phyloP scores from a whole-genome alignment of 2,888 invertebrate genomes.

The Phaonia tiefii region DNA sequence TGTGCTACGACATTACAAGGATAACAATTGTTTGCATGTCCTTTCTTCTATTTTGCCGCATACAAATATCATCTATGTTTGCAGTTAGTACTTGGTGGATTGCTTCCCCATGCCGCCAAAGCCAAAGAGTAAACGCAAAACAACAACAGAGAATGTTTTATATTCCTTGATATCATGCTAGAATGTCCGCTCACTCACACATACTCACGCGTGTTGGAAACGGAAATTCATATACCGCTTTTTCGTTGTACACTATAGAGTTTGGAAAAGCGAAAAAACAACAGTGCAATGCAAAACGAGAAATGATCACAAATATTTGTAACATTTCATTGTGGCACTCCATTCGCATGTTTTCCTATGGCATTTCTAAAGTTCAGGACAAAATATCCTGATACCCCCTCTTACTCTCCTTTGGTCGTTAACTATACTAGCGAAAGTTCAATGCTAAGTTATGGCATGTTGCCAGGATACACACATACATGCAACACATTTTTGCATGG shows the following conservation, averaged over 20 bases:
- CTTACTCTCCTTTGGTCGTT: too few species aligned
- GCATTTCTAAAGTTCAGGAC: background rate
- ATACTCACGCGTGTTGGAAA: background rate
- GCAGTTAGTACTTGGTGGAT: background rate
- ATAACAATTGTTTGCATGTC: constrained; percentile 45
- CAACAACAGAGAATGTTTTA: background rate
- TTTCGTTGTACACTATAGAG: constrained; percentile 10
- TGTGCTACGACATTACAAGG: constrained; percentile 45
- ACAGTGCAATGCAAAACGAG: background rate
- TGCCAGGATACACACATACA: constrained; percentile 32
- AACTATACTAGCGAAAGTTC: too few species aligned
- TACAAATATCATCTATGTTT: too few species aligned
- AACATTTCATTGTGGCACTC: constrained; percentile 35
- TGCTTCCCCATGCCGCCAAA: constrained; percentile 9
- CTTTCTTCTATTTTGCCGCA: too few species aligned
- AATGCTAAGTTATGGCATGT: constrained; percentile 45
- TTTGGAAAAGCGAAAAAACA: too few species aligned
- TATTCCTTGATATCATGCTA: background rate
- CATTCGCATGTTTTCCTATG: background rate
- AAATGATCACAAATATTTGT: constrained; percentile 23
- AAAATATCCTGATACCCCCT: too few species aligned
- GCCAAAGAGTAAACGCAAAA: constrained; percentile 37
- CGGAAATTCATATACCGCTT: constrained; percentile 35
- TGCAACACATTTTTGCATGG: background rate
- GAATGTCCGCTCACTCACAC: background rate